Base-by-base conservation (phyloP, 2,113 vertebrate genomes). In the Phalacrocorax pelagicus region DNA sequence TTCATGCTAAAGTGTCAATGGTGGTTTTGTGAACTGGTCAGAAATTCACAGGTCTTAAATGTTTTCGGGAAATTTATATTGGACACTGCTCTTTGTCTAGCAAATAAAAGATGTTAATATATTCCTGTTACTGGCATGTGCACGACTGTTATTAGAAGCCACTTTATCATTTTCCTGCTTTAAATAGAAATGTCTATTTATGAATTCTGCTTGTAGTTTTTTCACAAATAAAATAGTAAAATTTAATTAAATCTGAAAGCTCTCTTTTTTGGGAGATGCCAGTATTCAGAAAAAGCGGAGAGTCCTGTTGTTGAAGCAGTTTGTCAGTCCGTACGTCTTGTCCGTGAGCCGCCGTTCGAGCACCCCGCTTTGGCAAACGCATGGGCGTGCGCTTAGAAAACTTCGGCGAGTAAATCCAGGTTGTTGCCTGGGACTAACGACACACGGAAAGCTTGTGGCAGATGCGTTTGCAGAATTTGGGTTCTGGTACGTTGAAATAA, bases 161-260 rank as follows among this genome's bases (percentile, higher is more conserved):
- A 99, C 98, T 98, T 98, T 99, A 99, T 99, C 96, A 98, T 99
- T 99, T 99, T 98, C 98, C 98, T 97, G 99, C 99, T 99, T 99
- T 99, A 99, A 99, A 99, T 99, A 99, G 99, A 99, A 99, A 99
- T 99, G 99, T 99, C 99, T 99, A 99, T 99, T 99, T 99, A 99
- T 99, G 99, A 99, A 99, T 99, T 99, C 99, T 99, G 99, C 99
- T 99, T 99, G 99, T 99, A 99, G 99, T 99, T 99, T 98, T 99
- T 99, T 99, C 99, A 99, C 99, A 99, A 99, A 99, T 99, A 99
- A 99, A 99, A 99, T 99, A 99, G 99, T 99, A 99, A 99, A 99
- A 99, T 99, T 99, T 99, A 98, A 97, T 97, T 97, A 97, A 94
- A 96, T 94, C 94, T 98, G 97, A 93, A 97, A 98, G 95, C 97